Evolutionary conservation across 2,888 invertebrate genomes (phyloP).

Genomic region (Crossocerus cetratus): DNA sequence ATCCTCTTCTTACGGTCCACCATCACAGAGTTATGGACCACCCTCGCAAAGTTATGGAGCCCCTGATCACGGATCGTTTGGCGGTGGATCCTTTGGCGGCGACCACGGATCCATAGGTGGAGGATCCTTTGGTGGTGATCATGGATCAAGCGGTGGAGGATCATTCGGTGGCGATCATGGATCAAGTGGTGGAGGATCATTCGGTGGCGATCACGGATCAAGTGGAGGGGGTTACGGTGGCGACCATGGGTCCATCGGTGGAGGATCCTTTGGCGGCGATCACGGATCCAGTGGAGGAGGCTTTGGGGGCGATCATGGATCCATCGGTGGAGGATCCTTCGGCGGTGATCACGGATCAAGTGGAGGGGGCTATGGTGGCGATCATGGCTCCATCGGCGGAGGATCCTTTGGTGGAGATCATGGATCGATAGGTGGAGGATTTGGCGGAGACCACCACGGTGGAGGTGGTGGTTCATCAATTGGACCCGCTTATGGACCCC

Average conservation of each 20-base stretch:
- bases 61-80: slow-evolving; percentile 68
- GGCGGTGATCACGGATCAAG: slow-evolving; percentile 48
- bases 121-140: slow-evolving; percentile 37
- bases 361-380: slow-evolving; percentile 43
- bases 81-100: slow-evolving; percentile 62
- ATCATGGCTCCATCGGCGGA: slow-evolving; percentile 14
- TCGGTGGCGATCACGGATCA: slow-evolving; percentile 36
- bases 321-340: slow-evolving; percentile 23
- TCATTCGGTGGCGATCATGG: slow-evolving; percentile 33
- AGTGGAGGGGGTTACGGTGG: slow-evolving; percentile 23
- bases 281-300: slow-evolving; percentile 26
- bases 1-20: slow-evolving; percentile 38
- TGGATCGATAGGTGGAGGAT: slow-evolving; percentile 16
- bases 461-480: slow-evolving; percentile 21
- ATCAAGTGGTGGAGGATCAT: slow-evolving; percentile 49
- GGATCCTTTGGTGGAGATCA: slow-evolving; percentile 22
- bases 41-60: slow-evolving; percentile 43
- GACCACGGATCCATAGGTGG: slow-evolving; percentile 33
- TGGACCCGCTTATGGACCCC: slow-evolving; percentile 45
- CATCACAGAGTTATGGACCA: slow-evolving; percentile 11
- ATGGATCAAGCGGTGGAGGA: slow-evolving; percentile 21
- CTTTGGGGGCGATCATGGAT: slow-evolving; percentile 11
- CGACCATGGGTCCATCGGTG: slow-evolving; percentile 33
- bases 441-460: slow-evolving; percentile 29
- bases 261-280: slow-evolving; percentile 73